Conservation (phyloP, 2,888 invertebrate genomes). For the Strigamia maritima region DNA sequence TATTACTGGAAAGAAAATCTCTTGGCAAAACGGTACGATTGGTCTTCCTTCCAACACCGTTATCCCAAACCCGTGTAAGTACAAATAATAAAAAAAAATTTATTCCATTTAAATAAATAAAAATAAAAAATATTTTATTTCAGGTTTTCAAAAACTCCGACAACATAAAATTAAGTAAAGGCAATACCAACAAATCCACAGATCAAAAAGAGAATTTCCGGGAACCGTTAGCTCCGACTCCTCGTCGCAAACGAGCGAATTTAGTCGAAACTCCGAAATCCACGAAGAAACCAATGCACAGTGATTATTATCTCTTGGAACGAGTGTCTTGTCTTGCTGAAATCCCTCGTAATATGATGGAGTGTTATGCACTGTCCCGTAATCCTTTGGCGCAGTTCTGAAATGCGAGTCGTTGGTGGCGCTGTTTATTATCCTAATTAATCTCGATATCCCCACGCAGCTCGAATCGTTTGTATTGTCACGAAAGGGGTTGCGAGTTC, state of each 20-base stretch:
- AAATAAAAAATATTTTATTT: not conserved
- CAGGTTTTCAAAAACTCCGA: not conserved
- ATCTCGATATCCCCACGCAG: not conserved
- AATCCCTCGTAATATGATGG: not conserved
- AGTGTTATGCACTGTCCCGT: not conserved
- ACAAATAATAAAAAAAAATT: not conserved
- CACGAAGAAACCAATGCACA: not conserved
- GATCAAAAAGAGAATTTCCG: conserved; percentile 48
- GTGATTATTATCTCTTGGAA: conserved; percentile 29
- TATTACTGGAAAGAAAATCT: conserved; percentile 62
- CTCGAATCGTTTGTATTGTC: conserved; percentile 12
- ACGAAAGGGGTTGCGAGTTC: not conserved
- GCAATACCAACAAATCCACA: conserved; percentile 40
- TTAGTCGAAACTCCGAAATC: conserved; percentile 41
- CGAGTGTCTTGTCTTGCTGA: not conserved
- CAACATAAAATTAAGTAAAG: not conserved
- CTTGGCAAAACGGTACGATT: not conserved
- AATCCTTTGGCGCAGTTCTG: not conserved
- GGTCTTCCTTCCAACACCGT: not conserved
- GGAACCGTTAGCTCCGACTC: conserved; percentile 50
- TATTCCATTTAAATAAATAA: not conserved
- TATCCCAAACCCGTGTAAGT: not conserved
- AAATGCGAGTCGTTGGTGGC: not conserved
- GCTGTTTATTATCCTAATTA: conserved; percentile 16
- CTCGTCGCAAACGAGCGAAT: conserved; percentile 46